These are phyloP conservation scores for Pseudomyrmex sp. DNA, from an alignment of 1,140 invertebrate species.

Conservation along the genomic window DNA sequence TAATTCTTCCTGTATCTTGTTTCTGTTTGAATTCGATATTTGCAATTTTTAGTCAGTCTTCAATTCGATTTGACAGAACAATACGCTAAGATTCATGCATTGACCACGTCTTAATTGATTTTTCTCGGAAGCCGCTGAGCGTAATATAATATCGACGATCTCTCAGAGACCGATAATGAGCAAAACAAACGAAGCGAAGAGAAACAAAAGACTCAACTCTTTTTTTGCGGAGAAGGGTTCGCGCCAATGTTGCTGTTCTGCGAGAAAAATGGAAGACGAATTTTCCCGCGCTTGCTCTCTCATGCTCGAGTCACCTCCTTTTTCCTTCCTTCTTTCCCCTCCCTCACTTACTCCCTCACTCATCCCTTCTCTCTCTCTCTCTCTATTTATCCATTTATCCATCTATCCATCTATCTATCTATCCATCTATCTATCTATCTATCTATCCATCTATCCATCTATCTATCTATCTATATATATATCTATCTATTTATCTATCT, in stretches of 20 bases:
- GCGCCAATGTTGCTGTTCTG: conserved; percentile 66
- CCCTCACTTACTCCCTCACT: too few relatives aligned
- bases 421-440: too few relatives aligned
- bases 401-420: too few relatives aligned
- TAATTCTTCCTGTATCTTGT: not conserved
- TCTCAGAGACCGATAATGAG: conserved; percentile 62
- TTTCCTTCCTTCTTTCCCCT: too few relatives aligned
- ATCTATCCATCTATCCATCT: too few relatives aligned
- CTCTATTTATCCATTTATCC: too few relatives aligned
- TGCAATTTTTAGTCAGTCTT: not conserved
- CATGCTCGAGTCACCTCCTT: conserved; percentile 30
- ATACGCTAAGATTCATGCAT: conserved; percentile 57
- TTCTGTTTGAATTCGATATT: conserved; percentile 17
- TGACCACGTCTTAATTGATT: conserved; percentile 64
- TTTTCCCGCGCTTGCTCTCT: conserved; percentile 70
- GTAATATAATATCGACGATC: conserved; percentile 69
- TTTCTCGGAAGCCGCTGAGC: conserved; percentile 39
- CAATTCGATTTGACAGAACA: conserved; percentile 32
- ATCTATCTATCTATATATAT: too few relatives aligned
- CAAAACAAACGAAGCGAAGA: conserved; percentile 64
- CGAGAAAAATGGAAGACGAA: conserved; percentile 74
- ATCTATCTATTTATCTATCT: too few relatives aligned
- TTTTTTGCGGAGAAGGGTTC: conserved; percentile 59
- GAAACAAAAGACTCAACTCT: conserved; percentile 58
- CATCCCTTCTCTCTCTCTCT: too few relatives aligned